Conservation (phyloP, 2,113 vertebrate species). For the Lonchura striata region DNA sequence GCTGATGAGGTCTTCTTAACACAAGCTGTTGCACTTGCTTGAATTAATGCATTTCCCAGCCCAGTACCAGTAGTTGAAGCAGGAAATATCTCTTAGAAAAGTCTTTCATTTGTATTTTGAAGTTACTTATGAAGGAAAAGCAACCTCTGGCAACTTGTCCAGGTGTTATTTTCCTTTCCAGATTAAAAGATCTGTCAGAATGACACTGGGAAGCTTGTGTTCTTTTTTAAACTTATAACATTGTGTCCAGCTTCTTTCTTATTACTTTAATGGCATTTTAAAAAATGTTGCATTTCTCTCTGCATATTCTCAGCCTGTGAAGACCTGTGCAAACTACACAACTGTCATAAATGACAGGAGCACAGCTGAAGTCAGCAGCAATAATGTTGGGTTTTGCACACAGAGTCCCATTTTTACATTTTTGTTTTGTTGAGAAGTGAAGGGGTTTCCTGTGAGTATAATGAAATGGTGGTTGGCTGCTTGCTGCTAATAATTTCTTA, state of each 20-base stretch:
- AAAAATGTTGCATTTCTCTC: not conserved
- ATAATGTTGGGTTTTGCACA: not conserved
- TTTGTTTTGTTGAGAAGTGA: not conserved
- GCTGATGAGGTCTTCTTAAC: not conserved
- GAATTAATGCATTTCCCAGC: not conserved
- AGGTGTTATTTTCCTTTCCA: not conserved
- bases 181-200: not conserved
- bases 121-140: not conserved
- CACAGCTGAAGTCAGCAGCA: not conserved
- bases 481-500: not conserved
- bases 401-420: not conserved
- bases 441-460: not conserved
- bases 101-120: not conserved
- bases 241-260: not conserved
- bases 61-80: not conserved
- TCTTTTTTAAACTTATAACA: not conserved
- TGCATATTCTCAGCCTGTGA: not conserved
- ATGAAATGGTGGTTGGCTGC: not conserved
- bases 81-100: not conserved
- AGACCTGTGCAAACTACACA: not conserved
- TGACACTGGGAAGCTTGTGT: not conserved
- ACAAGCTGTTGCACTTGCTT: not conserved
- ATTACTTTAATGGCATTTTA: not conserved
- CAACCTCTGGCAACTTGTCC: not conserved
- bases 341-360: not conserved